These are phyloP conservation scores for Callorhinus ursinus DNA, from an alignment of 2,113 vertebrate species.

Conservation along the genomic window DNA sequence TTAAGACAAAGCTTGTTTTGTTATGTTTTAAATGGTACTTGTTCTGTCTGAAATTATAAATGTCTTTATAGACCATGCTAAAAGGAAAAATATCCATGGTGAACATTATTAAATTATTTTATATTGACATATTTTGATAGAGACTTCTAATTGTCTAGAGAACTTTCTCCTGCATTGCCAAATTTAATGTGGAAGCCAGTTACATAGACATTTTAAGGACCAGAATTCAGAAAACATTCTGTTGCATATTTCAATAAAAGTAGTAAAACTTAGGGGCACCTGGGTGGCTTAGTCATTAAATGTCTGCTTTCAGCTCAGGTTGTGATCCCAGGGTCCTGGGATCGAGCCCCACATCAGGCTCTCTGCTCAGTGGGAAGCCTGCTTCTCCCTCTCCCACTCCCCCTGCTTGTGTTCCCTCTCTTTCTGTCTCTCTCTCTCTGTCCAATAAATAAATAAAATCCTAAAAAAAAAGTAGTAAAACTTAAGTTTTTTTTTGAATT, in stretches of 20 bases:
- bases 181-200: neutral
- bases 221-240: neutral
- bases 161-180: neutral
- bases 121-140: conserved; percentile 15
- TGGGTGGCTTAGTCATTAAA: too few species aligned
- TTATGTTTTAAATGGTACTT: neutral
- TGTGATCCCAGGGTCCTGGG: too few species aligned
- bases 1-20: conserved; percentile 5
- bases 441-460: too few species aligned
- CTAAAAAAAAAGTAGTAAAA: neutral
- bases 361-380: too few species aligned
- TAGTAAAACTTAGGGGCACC: neutral
- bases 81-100: neutral
- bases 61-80: neutral
- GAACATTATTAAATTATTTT: conserved; percentile 12
- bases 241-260: neutral
- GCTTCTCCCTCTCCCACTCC: too few species aligned
- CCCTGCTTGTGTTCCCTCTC: too few species aligned
- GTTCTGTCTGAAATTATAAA: conserved; percentile 1
- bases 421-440: too few species aligned
- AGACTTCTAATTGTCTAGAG: conserved; percentile 26
- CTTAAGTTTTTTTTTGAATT: neutral
- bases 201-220: neutral
- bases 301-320: too few species aligned
- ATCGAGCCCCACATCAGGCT: too few species aligned